Percentiles rank a stretch among this genome's conserved stretches.
Evolutionary conservation across 2,113 vertebrate species (phyloP).

Genomic region (Scophthalmus maximus): DNA sequence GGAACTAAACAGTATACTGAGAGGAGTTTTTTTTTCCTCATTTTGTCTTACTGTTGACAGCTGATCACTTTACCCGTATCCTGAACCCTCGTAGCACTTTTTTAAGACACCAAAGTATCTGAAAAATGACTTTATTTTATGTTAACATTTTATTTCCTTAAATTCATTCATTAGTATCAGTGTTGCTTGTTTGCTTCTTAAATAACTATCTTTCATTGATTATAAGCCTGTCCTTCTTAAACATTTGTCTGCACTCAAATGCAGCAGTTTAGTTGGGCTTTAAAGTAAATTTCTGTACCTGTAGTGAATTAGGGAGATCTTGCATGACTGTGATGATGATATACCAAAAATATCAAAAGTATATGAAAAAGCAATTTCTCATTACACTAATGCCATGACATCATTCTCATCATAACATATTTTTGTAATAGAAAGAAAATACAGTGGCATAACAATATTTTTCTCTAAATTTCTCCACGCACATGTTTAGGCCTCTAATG

Average conservation of each 20-base stretch:
- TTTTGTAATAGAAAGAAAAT: background rate
- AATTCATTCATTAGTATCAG: slow-evolving; percentile 26
- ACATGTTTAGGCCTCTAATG: slow-evolving; percentile 43
- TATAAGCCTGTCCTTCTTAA: slow-evolving; percentile 15
- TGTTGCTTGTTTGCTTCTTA: slow-evolving; percentile 32
- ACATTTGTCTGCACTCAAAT: background rate
- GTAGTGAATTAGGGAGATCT: slow-evolving; percentile 47
- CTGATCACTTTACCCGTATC: slow-evolving; percentile 64
- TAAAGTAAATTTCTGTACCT: slow-evolving; percentile 26
- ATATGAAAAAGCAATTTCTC: slow-evolving; percentile 13
- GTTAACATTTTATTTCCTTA: slow-evolving; percentile 47
- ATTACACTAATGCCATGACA: slow-evolving; percentile 28
- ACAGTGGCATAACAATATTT: slow-evolving; percentile 27
- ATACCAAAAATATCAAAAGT: slow-evolving; percentile 9
- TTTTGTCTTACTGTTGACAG: slow-evolving; percentile 61
- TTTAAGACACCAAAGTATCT: slow-evolving; percentile 72
- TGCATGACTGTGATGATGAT: background rate
- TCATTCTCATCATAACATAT: background rate
- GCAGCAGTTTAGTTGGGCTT: slow-evolving; percentile 23
- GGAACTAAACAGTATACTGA: slow-evolving; percentile 48
- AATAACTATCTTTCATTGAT: slow-evolving; percentile 35
- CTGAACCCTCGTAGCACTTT: slow-evolving; percentile 75
- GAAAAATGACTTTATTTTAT: slow-evolving; percentile 60
- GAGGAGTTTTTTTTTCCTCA: slow-evolving; percentile 33
- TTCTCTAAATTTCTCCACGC: slow-evolving; percentile 25